phyloP scores from a whole-genome alignment of 2,113 vertebrate species.

The Pollimyrus isidori region DNA sequence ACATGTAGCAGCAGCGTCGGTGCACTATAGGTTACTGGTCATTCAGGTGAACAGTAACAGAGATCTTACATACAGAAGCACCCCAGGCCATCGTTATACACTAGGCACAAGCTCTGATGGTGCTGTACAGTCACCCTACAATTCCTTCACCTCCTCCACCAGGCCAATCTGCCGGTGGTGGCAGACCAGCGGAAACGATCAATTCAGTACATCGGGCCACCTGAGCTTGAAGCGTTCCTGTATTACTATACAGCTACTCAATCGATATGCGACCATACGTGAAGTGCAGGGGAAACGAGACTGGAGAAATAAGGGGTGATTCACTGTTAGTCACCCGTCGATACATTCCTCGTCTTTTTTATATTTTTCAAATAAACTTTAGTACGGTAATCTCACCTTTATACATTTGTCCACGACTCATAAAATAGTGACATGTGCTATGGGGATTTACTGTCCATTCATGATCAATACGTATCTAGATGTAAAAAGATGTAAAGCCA shows the following conservation, averaged over 20 bases:
- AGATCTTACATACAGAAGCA: neutral
- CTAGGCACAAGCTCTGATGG: neutral
- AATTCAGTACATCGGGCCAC: conserved; percentile 73
- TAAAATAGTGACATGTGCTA: conserved; percentile 58
- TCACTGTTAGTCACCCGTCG: conserved; percentile 31
- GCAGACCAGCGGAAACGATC: conserved; percentile 62
- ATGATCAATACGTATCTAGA: neutral
- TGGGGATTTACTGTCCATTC: neutral
- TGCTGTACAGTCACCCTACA: neutral
- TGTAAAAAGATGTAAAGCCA: neutral
- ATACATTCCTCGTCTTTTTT: neutral
- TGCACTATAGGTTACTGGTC: conserved; percentile 21
- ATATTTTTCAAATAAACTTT: neutral
- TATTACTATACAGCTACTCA: conserved; percentile 68
- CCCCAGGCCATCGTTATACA: neutral
- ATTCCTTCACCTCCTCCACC: neutral
- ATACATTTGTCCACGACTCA: neutral
- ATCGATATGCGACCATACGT: conserved; percentile 68
- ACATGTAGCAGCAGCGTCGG: conserved; percentile 51
- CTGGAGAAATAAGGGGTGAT: conserved; percentile 45
- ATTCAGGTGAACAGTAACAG: conserved; percentile 20
- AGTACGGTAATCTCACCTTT: neutral
- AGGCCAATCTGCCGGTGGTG: conserved; percentile 26
- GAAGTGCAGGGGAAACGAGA: conserved; percentile 43
- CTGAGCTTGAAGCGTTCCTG: conserved; percentile 74